These are phyloP conservation scores for Acleris emargana DNA, from an alignment of 2,888 invertebrate genomes.

Conservation along the genomic window DNA sequence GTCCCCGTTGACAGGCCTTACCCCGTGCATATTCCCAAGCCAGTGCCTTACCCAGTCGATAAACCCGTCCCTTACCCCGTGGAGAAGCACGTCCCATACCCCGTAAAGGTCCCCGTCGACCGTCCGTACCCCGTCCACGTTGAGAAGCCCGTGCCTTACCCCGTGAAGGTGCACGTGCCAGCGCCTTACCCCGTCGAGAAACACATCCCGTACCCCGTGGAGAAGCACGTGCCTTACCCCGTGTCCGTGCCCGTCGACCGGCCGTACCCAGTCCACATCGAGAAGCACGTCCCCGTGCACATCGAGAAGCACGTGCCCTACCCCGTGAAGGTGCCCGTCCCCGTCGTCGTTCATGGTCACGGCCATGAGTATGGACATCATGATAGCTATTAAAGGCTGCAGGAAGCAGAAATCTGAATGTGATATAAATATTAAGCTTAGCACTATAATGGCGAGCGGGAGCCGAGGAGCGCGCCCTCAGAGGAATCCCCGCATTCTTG, in stretches of 20 bases:
- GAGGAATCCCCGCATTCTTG: constrained; percentile 59
- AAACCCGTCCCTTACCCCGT: constrained; percentile 87
- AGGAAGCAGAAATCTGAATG: constrained; percentile 81
- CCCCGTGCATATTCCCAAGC: constrained; percentile 85
- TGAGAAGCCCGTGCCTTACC: constrained; percentile 81
- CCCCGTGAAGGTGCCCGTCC: constrained; percentile 85
- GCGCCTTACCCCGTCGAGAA: constrained; percentile 86
- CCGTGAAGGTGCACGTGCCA: constrained; percentile 87
- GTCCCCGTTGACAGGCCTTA: constrained; percentile 87
- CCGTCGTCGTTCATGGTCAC: constrained; percentile 75
- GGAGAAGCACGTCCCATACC: constrained; percentile 81
- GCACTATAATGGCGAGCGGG: constrained; percentile 66
- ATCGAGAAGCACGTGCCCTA: constrained; percentile 85
- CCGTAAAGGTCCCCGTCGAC: constrained; percentile 86
- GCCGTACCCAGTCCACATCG: constrained; percentile 86
- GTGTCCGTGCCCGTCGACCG: constrained; percentile 86
- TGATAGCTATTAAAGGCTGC: constrained; percentile 82
- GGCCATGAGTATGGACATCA: constrained; percentile 80
- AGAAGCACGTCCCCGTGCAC: constrained; percentile 86
- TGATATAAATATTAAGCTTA: constrained; percentile 81
- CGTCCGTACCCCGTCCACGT: constrained; percentile 86
- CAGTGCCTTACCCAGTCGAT: constrained; percentile 83
- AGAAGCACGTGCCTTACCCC: constrained; percentile 86
- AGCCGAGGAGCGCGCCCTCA: constrained; percentile 59
- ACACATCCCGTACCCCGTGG: constrained; percentile 86